phyloP scores from a whole-genome alignment of 2,113 vertebrate species.

The Ptilorrhoa leucosticta region DNA sequence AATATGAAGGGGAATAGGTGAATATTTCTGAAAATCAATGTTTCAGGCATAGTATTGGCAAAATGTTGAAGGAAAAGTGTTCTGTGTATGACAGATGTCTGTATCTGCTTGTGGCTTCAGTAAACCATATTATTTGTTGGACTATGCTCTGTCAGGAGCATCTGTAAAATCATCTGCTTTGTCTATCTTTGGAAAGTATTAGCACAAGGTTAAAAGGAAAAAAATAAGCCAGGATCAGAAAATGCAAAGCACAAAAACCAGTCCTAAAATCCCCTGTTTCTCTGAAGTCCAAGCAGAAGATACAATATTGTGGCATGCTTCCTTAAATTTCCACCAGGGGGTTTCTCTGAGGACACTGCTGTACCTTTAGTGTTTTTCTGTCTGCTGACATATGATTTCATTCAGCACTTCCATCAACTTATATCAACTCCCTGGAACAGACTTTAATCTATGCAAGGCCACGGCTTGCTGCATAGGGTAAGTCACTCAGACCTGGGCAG shows the following conservation, averaged over 20 bases:
- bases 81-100: neutral
- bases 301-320: neutral
- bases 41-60: neutral
- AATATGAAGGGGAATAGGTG: neutral
- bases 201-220: neutral
- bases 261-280: neutral
- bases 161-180: slow-evolving; percentile 28
- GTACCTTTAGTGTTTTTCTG: neutral
- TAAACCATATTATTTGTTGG: slow-evolving; percentile 25
- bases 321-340: neutral
- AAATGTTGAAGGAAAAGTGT: neutral
- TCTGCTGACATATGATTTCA: neutral
- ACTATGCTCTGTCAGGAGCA: neutral
- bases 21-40: neutral
- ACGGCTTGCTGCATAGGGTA: neutral
- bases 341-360: neutral
- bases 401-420: neutral
- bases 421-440: neutral
- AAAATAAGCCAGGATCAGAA: neutral
- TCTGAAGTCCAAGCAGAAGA: neutral
- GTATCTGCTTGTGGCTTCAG: slow-evolving; percentile 24
- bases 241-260: neutral
- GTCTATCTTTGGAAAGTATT: neutral
- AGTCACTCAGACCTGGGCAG: neutral
- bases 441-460: neutral